Base-by-base conservation (phyloP, 2,113 vertebrate genomes). In the Saccopteryx leptura region DNA sequence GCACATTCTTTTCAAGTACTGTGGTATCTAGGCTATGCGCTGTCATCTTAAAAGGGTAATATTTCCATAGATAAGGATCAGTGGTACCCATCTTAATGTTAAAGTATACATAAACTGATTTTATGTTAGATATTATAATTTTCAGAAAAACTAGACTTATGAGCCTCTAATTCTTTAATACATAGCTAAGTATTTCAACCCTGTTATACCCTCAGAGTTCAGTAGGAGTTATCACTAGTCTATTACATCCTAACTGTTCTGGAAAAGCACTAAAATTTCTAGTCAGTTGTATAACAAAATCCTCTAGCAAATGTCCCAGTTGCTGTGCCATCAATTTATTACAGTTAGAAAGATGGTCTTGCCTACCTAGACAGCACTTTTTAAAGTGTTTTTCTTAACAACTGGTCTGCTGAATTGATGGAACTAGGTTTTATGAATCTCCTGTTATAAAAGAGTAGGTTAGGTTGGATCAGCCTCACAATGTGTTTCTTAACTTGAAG, bases 181-280 rank as follows among this genome's bases (percentile, higher is more conserved):
- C 3, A 50, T 50, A 88, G 14, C 12, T 85, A 92, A 93, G 39
- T 96, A 60, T 94, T 92, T 94, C 60, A 94, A 60, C 33, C 13
- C 13, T 58, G 10, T 87, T 95, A 80, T 91, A 79, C 9, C 33
- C n/a, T 66, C 39, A 95, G 23, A 91, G 52, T 89, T 71, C 50
- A 95, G 0, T 88, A 93, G 3, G 89, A 48, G 68, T 76, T 72
- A 60, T 6, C 18, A n/a, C 14, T 1, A 71, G 2, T 65, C 17
- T 88, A 2, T 85, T 92, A 92, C 7, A 26, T 80, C 52, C 21
- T 7, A 92, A 91, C 15, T 90, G 4, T 93, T 88, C 15, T 85
- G 58, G 66, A 96, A 83, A n/a, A 69, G 26, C 69, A 31, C 46
- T 68, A 2, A 76, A 86, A 88, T 50, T 89, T 92, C 54, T 83